Percentiles rank a stretch among this genome's conserved stretches.
Conservation (phyloP, 2,797 vertebrate species). For the Sebastes alutus region DNA sequence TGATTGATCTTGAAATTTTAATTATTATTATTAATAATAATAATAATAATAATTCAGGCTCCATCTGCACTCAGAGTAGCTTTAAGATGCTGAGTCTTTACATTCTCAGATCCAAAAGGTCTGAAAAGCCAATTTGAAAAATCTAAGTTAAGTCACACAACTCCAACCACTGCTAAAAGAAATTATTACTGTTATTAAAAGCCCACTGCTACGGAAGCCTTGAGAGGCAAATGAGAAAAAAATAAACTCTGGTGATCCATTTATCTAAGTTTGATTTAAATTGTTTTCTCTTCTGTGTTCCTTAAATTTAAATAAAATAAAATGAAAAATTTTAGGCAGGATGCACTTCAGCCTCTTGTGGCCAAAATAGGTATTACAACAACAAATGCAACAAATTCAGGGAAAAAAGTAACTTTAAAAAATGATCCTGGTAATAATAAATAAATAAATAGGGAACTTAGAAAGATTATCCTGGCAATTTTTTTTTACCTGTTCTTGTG, state of each 20-base stretch:
- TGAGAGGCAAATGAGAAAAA: not conserved
- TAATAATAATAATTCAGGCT: not conserved
- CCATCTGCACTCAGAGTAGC: not conserved
- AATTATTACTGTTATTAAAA: not conserved
- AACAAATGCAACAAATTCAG: too few species aligned
- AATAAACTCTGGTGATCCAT: not conserved
- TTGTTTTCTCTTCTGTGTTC: too few species aligned
- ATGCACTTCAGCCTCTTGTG: too few species aligned
- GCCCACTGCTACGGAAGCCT: not conserved
- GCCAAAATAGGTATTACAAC: too few species aligned
- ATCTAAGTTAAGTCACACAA: not conserved
- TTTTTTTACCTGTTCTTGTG: too few species aligned
- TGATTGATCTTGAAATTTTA: constrained; percentile 9
- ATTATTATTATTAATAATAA: not conserved
- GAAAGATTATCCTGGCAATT: too few species aligned
- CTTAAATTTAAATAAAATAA: too few species aligned
- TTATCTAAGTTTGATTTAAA: not conserved
- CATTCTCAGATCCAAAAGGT: not conserved
- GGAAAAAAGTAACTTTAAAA: too few species aligned
- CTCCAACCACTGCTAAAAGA: not conserved
- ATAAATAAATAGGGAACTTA: too few species aligned
- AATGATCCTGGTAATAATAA: too few species aligned
- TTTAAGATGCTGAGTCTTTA: not conserved
- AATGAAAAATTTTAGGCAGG: too few species aligned
- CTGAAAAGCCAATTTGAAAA: not conserved